Percentiles rank a stretch among this genome's conserved stretches.
Evolutionary conservation across 2,113 vertebrate genomes (phyloP).

Genomic region (Ptilonorhynchus violaceus): DNA sequence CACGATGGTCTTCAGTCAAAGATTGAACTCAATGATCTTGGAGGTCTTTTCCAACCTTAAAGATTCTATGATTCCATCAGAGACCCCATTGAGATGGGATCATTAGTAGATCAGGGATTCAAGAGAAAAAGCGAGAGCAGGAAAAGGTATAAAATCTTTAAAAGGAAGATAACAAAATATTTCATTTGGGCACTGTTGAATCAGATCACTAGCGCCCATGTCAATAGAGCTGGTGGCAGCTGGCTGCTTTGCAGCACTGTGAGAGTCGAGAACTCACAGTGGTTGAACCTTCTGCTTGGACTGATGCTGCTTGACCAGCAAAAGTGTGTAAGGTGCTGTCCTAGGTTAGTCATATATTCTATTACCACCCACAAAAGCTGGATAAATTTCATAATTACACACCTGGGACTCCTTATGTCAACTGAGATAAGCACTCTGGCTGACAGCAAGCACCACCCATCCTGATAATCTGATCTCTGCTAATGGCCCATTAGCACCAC

Average conservation of each 20-base stretch:
- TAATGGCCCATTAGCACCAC: no score
- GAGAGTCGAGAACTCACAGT: accelerated
- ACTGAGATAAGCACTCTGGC: no score
- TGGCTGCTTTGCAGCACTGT: neutral
- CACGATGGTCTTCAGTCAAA: neutral
- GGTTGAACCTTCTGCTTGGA: neutral
- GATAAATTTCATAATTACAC: no score
- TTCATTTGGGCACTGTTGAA: neutral
- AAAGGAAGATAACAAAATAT: neutral
- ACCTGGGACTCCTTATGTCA: no score
- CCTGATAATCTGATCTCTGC: no score
- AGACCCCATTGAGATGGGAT: accelerated
- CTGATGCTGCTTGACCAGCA: neutral
- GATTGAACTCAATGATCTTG: neutral
- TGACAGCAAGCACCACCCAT: no score
- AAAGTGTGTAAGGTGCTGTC: neutral
- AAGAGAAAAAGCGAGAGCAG: neutral
- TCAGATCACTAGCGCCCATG: accelerated
- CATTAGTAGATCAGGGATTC: neutral
- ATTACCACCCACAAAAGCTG: no score
- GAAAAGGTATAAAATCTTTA: neutral
- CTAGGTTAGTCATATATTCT: no score
- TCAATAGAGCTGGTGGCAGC: neutral
- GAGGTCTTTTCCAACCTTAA: neutral
- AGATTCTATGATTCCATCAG: neutral